phyloP scores from a whole-genome alignment of 2,113 vertebrate genomes.

The Dendrocopos noguchii region DNA sequence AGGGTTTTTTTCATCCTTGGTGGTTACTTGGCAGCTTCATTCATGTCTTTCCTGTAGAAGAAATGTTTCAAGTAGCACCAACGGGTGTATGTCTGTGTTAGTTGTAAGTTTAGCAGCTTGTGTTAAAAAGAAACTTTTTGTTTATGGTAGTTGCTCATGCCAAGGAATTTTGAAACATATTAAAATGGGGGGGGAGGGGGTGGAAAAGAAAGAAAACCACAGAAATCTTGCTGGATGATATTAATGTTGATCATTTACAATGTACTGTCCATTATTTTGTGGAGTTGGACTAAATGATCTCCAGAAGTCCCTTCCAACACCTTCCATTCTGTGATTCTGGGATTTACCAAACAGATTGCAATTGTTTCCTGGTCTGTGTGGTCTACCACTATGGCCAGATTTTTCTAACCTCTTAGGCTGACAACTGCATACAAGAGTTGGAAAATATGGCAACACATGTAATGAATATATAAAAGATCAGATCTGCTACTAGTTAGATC shows the following conservation, averaged over 20 bases:
- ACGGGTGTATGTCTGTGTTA: neutral
- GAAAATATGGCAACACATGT: neutral
- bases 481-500: neutral
- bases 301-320: too few relatives aligned
- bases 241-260: neutral
- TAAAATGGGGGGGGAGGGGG: too few relatives aligned
- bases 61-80: neutral
- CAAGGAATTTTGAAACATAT: neutral
- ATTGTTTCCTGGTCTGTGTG: neutral
- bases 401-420: neutral
- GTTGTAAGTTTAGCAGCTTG: neutral
- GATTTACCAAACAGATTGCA: neutral
- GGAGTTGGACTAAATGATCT: too few relatives aligned
- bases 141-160: neutral
- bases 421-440: neutral
- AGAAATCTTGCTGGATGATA: neutral
- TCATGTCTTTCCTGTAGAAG: neutral
- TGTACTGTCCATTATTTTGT: neutral
- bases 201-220: neutral
- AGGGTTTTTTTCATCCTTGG: neutral
- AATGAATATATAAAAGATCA: neutral
- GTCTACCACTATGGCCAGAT: neutral
- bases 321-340: too few relatives aligned
- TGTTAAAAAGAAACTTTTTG: neutral
- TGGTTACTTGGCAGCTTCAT: neutral